Conservation (phyloP, 1,140 invertebrate species). For the Cyphomyrmex costatus region DNA sequence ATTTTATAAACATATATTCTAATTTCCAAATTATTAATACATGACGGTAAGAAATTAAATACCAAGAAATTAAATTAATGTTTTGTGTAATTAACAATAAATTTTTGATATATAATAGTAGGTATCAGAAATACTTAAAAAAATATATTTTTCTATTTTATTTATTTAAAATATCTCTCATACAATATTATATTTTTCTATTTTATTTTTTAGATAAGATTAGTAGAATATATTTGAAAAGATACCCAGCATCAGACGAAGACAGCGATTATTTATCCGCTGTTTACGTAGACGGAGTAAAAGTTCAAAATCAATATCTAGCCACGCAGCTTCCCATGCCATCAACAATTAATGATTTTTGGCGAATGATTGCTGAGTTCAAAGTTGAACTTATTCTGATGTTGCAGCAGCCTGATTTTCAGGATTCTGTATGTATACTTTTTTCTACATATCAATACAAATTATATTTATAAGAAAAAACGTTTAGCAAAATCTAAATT, state of each 20-base stretch:
- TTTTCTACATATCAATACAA: not conserved
- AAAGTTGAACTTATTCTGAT: constrained; percentile 89
- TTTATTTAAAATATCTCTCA: too few relatives aligned
- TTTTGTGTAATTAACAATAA: not conserved
- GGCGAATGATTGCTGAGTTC: constrained; percentile 94
- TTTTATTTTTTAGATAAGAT: constrained; percentile 55
- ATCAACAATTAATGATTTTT: constrained; percentile 96
- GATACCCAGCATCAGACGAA: constrained; percentile 74
- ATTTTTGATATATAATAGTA: not conserved
- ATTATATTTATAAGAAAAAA: not conserved
- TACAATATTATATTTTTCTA: too few relatives aligned
- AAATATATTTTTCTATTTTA: too few relatives aligned
- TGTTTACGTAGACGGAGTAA: constrained; percentile 73
- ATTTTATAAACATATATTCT: not conserved
- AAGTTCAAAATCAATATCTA: constrained; percentile 92
- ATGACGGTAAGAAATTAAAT: not conserved
- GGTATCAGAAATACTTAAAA: not conserved
- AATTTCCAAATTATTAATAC: not conserved
- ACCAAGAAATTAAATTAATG: not conserved
- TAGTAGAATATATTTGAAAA: constrained; percentile 73
- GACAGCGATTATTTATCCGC: constrained; percentile 79
- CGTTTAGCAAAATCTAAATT: not conserved
- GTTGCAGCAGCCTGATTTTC: constrained; percentile 81
- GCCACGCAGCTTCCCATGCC: constrained; percentile 96
- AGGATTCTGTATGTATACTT: constrained; percentile 72